Percentiles rank a stretch among this genome's conserved stretches.
Conservation (phyloP, 2,888 invertebrate genomes). For the Steinernema scapterisci region DNA sequence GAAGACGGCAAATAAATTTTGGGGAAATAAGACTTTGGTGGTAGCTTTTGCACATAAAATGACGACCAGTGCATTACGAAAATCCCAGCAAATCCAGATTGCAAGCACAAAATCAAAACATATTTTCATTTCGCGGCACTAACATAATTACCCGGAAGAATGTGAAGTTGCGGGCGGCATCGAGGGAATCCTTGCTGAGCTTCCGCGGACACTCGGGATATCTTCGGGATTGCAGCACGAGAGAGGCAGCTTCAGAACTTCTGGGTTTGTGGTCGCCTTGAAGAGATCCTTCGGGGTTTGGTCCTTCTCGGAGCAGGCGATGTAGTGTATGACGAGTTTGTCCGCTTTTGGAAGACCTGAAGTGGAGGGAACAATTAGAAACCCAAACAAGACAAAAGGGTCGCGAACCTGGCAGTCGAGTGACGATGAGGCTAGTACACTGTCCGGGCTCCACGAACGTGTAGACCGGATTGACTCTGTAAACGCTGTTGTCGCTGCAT, state of each 20-base stretch:
- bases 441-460: constrained; percentile 41
- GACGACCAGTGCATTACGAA: no score
- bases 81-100: no score
- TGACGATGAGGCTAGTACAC: constrained; percentile 37
- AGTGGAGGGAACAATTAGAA: not conserved
- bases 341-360: constrained; percentile 38
- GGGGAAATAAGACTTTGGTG: no score
- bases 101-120: no score
- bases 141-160: not conserved
- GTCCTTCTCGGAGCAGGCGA: constrained; percentile 30
- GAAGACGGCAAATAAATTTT: no score
- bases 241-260: constrained; percentile 35
- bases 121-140: not conserved
- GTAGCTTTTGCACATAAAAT: no score
- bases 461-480: constrained; percentile 41
- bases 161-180: not conserved
- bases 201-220: constrained; percentile 13
- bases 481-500: constrained; percentile 41
- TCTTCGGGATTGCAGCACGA: constrained; percentile 25
- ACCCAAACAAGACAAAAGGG: not conserved
- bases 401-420: constrained; percentile 36
- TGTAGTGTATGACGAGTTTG: constrained; percentile 38
- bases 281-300: constrained; percentile 35
- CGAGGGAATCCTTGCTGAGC: not conserved
- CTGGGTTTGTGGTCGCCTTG: constrained; percentile 33